These are phyloP conservation scores for Meghimatium bilineatum DNA, from an alignment of 2,888 invertebrate species.

Conservation along the genomic window DNA sequence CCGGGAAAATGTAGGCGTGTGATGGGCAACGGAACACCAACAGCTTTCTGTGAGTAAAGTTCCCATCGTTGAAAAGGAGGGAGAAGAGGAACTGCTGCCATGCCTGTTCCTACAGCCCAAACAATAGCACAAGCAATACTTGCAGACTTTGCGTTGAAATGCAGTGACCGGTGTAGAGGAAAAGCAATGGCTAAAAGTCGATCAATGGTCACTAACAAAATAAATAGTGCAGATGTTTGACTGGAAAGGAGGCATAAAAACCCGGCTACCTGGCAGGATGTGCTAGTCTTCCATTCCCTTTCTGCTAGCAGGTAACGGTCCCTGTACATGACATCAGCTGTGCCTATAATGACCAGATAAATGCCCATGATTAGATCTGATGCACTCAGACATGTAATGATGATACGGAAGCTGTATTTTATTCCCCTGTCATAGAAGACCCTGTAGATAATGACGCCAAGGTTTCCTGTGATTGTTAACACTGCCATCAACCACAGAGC, in stretches of 20 bases:
- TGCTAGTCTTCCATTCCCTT: conserved; percentile 44
- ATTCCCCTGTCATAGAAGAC: conserved; percentile 31
- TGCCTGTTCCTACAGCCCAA: conserved; percentile 25
- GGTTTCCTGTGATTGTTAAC: conserved; percentile 42
- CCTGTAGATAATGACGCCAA: conserved; percentile 43
- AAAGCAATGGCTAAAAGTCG: conserved; percentile 47
- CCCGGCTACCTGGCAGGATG: conserved; percentile 45
- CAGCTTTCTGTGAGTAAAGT: conserved; percentile 50
- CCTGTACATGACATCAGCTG: conserved; percentile 47
- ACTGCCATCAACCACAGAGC: conserved; percentile 39
- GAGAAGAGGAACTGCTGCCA: conserved; percentile 46
- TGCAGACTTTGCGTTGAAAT: conserved; percentile 40
- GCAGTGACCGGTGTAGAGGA: conserved; percentile 40
- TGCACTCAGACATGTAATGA: conserved; percentile 49
- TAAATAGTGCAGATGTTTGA: conserved; percentile 48
- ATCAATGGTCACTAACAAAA: conserved; percentile 50
- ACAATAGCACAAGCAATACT: conserved; percentile 23
- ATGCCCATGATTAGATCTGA: conserved; percentile 52
- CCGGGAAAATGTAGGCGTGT: conserved; percentile 36
- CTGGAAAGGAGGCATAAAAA: conserved; percentile 46
- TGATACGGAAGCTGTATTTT: conserved; percentile 47
- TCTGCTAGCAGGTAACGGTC: conserved; percentile 47
- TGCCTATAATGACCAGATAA: conserved; percentile 51
- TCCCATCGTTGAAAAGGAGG: conserved; percentile 45
- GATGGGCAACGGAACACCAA: conserved; percentile 50